Percentiles rank a stretch among this genome's conserved stretches.
phyloP scores from a whole-genome alignment of 2,113 vertebrate genomes.

The Boleophthalmus pectinirostris region DNA sequence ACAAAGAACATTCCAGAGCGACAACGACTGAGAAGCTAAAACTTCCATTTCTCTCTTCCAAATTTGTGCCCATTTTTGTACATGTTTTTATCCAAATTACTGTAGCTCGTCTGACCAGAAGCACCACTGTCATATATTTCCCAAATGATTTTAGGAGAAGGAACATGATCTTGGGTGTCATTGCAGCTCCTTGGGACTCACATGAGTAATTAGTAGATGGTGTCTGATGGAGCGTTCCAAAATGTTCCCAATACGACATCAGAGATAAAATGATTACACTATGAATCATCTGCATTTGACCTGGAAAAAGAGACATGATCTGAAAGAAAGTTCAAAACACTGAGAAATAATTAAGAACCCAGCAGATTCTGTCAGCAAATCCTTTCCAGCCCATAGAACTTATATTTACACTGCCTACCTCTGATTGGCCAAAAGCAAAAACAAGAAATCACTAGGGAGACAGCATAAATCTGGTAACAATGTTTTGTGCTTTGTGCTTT shows the following conservation, averaged over 20 bases:
- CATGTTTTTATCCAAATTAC: no score
- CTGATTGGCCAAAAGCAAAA: background rate
- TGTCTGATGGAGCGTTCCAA: slow-evolving; percentile 5
- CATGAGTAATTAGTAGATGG: slow-evolving; percentile 15
- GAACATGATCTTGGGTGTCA: slow-evolving; percentile 34
- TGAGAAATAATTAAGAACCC: slow-evolving; percentile 2
- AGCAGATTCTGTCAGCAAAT: background rate
- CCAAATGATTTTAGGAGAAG: no score
- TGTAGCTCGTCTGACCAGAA: no score
- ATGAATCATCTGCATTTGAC: slow-evolving; percentile 4
- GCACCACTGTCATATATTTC: no score
- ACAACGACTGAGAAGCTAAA: no score
- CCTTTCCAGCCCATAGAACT: background rate
- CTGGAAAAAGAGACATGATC: background rate
- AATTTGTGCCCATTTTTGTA: no score
- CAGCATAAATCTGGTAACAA: background rate
- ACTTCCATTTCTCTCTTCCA: no score
- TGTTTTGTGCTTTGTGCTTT: background rate
- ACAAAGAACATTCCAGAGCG: no score
- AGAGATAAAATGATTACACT: slow-evolving; percentile 2
- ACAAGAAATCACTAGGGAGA: background rate
- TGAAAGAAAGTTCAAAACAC: background rate
- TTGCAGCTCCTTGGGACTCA: slow-evolving; percentile 26
- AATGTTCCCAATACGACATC: slow-evolving; percentile 1
- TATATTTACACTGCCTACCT: background rate